A percentile compares a stretch with the other conserved stretches of the same genome.
These are phyloP conservation scores for Ailurus styani DNA, from an alignment of 2,113 vertebrate genomes.

Conservation along the genomic window DNA sequence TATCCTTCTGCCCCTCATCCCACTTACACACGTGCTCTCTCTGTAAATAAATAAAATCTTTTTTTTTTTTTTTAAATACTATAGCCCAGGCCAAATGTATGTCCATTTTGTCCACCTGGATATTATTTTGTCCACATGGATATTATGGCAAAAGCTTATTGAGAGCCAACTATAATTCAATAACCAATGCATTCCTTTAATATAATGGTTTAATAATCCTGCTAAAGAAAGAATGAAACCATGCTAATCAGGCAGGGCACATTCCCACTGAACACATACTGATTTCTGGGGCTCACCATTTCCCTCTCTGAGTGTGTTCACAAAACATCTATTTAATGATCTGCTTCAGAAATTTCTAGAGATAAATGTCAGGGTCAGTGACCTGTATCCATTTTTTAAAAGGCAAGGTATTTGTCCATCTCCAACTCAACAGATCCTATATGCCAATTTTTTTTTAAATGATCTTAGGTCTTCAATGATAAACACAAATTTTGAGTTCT, in stretches of 20 bases:
- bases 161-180: not conserved
- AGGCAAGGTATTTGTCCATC: not conserved
- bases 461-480: not conserved
- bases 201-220: not conserved
- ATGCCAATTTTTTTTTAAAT: not conserved
- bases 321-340: not conserved
- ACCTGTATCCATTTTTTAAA: not conserved
- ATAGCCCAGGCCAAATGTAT: not conserved
- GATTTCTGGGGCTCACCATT: not conserved
- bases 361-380: not conserved
- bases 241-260: not conserved
- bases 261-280: not conserved
- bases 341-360: slow-evolving; percentile 8
- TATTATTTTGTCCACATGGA: too few relatives aligned
- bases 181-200: not conserved
- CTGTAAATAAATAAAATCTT: not conserved
- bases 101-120: not conserved
- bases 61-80: not conserved
- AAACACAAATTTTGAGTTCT: not conserved
- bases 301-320: not conserved
- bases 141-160: not conserved
- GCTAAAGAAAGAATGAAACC: not conserved
- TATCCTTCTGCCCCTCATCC: not conserved
- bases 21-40: not conserved
- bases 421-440: not conserved